Evolutionary conservation across 2,113 vertebrate species (phyloP).

Genomic region (Anthoscopus minutus): DNA sequence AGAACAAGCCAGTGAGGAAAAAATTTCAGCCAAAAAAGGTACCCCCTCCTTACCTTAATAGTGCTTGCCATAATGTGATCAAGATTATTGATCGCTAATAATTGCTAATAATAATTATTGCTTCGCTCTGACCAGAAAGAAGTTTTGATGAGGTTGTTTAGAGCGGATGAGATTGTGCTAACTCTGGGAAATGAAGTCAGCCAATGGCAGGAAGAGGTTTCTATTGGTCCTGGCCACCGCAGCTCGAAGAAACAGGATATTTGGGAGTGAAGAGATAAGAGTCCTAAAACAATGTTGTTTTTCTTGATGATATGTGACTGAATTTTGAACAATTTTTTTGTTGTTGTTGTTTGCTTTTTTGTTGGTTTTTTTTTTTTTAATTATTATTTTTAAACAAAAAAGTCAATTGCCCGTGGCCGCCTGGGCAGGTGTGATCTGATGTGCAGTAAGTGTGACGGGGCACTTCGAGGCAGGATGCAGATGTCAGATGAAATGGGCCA

Average conservation of each 20-base stretch:
- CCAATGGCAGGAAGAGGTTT: conserved; percentile 91
- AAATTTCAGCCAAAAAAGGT: conserved; percentile 39
- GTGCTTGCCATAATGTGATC: conserved; percentile 86
- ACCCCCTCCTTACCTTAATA: conserved; percentile 84
- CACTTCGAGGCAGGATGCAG: conserved; percentile 75
- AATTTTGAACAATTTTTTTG: conserved; percentile 31
- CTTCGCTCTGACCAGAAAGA: conserved; percentile 82
- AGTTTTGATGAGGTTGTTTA: conserved; percentile 86
- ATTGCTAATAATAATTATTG: conserved; percentile 83
- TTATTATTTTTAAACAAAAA: conserved; percentile 43
- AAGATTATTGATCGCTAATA: conserved; percentile 81
- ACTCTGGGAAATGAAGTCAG: conserved; percentile 94
- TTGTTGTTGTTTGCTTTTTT: not conserved
- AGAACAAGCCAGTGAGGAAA: conserved; percentile 23
- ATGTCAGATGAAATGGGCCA: conserved; percentile 70
- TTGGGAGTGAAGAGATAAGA: conserved; percentile 92
- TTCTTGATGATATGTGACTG: conserved; percentile 84
- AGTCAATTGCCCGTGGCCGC: conserved; percentile 63
- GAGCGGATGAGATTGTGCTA: conserved; percentile 96
- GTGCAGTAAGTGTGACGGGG: conserved; percentile 60
- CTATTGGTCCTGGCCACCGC: conserved; percentile 88
- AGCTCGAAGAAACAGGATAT: conserved; percentile 94
- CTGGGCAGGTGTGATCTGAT: conserved; percentile 74
- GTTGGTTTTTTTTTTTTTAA: not conserved
- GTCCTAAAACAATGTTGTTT: conserved; percentile 92